Conservation (phyloP, 2,113 vertebrate genomes). For the Alethe castanea region DNA sequence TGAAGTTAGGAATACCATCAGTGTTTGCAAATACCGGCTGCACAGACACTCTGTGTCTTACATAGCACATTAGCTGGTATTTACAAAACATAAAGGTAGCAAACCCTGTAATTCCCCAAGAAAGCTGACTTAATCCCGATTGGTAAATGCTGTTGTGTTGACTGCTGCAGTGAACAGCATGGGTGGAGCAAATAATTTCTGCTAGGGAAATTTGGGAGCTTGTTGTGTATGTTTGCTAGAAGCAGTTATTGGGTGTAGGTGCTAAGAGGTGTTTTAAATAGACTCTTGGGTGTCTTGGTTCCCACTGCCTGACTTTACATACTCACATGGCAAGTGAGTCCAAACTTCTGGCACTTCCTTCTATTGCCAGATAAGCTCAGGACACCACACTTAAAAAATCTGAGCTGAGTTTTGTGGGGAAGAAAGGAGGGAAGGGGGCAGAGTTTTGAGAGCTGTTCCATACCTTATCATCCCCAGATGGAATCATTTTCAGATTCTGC, state of each 20-base stretch:
- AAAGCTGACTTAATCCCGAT: background rate
- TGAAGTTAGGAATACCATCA: background rate
- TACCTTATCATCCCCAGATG: background rate
- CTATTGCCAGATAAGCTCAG: background rate
- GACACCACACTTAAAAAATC: background rate
- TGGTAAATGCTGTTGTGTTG: conserved; percentile 1
- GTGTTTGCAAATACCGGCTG: background rate
- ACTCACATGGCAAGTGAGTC: background rate
- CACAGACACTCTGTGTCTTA: background rate
- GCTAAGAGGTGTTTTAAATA: conserved; percentile 28
- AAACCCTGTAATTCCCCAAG: conserved; percentile 47
- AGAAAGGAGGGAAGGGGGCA: background rate
- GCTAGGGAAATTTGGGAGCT: conserved; percentile 43
- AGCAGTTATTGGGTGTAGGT: conserved; percentile 9
- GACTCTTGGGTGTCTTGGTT: background rate
- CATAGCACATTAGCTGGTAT: background rate
- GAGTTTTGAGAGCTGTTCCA: background rate
- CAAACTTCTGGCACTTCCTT: background rate
- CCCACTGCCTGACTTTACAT: conserved; percentile 33
- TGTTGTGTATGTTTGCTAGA: conserved; percentile 26
- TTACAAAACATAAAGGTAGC: conserved; percentile 31
- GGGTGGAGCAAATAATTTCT: conserved; percentile 55
- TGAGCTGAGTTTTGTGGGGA: background rate
- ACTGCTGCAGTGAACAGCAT: background rate
- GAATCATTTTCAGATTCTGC: background rate